Evolutionary conservation across 1,140 invertebrate genomes (phyloP), one percentile per base, ranked within the genome.

Genomic region (Tetramorium alpestre): DNA sequence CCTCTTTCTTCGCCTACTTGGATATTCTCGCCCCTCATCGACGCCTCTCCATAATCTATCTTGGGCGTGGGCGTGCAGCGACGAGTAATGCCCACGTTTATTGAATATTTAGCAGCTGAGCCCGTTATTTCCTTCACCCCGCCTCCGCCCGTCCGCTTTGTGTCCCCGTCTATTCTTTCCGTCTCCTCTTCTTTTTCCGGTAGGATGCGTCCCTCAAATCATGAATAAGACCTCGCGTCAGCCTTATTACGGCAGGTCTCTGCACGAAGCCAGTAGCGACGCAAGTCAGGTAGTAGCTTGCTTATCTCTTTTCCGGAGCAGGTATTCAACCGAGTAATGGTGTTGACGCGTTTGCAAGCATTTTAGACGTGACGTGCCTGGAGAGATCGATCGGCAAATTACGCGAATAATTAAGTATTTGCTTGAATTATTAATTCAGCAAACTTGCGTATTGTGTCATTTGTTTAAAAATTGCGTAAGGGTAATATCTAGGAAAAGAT

Each of bases 31-130:
- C 69, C 76, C 75, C 58, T 44, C 78, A 51, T 69, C 38, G 38
- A n/a, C 22, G 33, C n/a, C 38, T 22, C 51, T 25, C 80, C 60
- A 80, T 75, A 65, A 90, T 89, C 85, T 80, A 87, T 89, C 80
- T 78, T 80, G 80, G 76, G 73, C 86, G 64, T 86, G 90, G 90
- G 94, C 93, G 94, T 93, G 94, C 91, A 91, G 88, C 85, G 80
- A 75, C 80, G 93, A 93, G 94, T 93, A 93, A 94, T 93, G 92
- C 88, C 72, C 85, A 86, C 91, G 91, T 94, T 94, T 94, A 94
- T 94, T 94, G 93, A 94, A 94, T 94, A 94, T 94, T 94, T 94
- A 93, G 90, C 92, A 92, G 92, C 77, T 75, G 38, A 65, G 64
- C 80, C 89, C 90, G 90, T 89, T 91, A 91, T 91, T 88, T 86